These are phyloP conservation scores for Notodonta ziczac DNA, from an alignment of 2,888 invertebrate species.

Conservation along the genomic window DNA sequence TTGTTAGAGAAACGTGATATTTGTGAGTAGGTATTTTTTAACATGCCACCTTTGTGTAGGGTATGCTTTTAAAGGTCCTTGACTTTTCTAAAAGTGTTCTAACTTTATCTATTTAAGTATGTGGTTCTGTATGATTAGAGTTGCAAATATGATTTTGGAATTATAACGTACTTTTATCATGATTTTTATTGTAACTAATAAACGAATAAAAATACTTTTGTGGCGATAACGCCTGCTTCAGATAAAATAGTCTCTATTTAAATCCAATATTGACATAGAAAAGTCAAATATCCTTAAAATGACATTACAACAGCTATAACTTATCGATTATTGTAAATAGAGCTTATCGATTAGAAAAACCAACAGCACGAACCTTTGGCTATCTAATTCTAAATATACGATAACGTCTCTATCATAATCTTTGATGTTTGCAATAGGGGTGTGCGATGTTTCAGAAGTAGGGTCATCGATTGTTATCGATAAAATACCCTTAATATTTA, in stretches of 20 bases:
- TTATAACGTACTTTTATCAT: no score
- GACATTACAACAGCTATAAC: neutral
- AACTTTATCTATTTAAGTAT: no score
- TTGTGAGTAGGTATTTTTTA: no score
- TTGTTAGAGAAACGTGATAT: no score
- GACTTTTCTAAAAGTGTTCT: no score
- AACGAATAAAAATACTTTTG: no score
- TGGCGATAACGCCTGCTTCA: neutral
- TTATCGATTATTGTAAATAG: neutral
- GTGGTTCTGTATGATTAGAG: no score
- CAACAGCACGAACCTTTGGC: conserved; percentile 5
- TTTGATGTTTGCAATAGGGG: conserved; percentile 48
- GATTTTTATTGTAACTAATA: no score
- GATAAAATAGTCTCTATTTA: neutral
- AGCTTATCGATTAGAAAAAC: conserved; percentile 5
- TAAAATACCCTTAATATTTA: no score
- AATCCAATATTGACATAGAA: neutral
- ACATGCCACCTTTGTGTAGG: no score
- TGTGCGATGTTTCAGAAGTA: neutral
- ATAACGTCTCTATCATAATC: conserved; percentile 48
- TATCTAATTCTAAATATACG: conserved; percentile 21
- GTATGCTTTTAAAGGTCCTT: no score
- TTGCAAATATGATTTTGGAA: no score
- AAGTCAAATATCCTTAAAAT: neutral
- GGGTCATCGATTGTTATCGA: neutral